Evolutionary conservation across 2,797 vertebrate genomes (phyloP).

Genomic region (Euphonia xanthogaster): DNA sequence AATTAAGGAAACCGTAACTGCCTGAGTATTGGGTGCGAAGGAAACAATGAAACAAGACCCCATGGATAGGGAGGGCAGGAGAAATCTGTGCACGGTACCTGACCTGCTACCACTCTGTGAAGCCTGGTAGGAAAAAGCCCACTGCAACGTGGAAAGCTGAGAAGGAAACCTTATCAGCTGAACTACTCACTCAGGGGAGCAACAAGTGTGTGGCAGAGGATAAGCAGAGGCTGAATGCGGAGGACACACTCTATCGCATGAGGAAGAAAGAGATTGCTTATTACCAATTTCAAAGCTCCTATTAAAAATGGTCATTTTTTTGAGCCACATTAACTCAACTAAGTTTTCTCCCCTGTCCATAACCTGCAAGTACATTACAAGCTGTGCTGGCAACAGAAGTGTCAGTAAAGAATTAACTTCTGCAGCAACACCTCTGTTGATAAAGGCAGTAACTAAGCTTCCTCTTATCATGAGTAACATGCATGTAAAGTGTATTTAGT

Average conservation of each 20-base stretch:
- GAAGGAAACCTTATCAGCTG: neutral
- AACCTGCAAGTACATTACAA: neutral
- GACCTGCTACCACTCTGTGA: neutral
- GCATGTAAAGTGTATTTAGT: neutral
- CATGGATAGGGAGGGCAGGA: neutral
- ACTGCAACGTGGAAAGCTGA: neutral
- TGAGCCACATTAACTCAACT: neutral
- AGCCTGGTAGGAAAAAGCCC: neutral
- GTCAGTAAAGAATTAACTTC: neutral
- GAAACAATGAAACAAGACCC: neutral
- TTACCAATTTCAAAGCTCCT: neutral
- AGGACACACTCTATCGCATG: rapidly evolving
- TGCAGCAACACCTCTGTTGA: neutral
- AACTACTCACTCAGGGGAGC: neutral
- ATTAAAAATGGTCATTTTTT: neutral
- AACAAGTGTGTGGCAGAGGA: neutral
- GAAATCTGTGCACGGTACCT: neutral
- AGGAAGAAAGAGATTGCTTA: neutral
- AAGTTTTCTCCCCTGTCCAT: neutral
- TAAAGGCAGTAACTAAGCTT: neutral
- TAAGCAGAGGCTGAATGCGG: neutral
- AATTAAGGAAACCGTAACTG: neutral
- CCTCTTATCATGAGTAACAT: neutral
- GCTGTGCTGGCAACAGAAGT: neutral
- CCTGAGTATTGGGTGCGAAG: rapidly evolving